Evolutionary conservation across 2,797 vertebrate species (phyloP).

Genomic region (Takifugu rubripes): DNA sequence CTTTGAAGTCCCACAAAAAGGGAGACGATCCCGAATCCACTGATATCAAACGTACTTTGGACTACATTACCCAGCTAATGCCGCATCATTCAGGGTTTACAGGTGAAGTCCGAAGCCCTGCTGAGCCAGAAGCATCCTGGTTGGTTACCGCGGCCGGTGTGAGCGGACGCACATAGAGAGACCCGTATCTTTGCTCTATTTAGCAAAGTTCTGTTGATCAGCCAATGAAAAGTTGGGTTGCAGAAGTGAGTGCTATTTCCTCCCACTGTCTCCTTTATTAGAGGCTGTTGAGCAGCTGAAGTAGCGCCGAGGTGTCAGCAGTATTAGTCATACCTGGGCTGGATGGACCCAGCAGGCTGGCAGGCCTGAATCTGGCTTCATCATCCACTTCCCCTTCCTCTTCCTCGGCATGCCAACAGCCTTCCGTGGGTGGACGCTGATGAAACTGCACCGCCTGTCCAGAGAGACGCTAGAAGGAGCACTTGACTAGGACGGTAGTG

Average conservation of each 20-base stretch:
- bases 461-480: slow-evolving; percentile 17
- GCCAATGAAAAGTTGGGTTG: slow-evolving; percentile 26
- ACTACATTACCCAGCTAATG: no score
- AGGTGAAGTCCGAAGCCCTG: background rate
- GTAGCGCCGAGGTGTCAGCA: slow-evolving; percentile 54
- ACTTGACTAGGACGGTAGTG: slow-evolving; percentile 32
- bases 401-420: slow-evolving; percentile 30
- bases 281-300: slow-evolving; percentile 27
- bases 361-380: slow-evolving; percentile 52
- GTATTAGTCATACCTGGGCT: slow-evolving; percentile 59
- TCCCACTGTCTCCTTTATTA: slow-evolving; percentile 50
- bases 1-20: no score
- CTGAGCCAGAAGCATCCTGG: slow-evolving; percentile 8
- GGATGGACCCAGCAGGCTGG: slow-evolving; percentile 26
- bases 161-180: background rate
- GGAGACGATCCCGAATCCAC: no score
- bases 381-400: slow-evolving; percentile 66
- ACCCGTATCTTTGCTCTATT: background rate
- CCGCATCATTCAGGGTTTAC: no score
- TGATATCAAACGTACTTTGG: no score
- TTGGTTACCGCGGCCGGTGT: background rate
- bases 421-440: slow-evolving; percentile 44
- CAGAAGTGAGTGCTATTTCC: slow-evolving; percentile 33
- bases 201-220: slow-evolving; percentile 31
- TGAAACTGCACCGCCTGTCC: slow-evolving; percentile 20